Conservation (phyloP, 2,888 invertebrate species). For the Lasioglossum lativentre region DNA sequence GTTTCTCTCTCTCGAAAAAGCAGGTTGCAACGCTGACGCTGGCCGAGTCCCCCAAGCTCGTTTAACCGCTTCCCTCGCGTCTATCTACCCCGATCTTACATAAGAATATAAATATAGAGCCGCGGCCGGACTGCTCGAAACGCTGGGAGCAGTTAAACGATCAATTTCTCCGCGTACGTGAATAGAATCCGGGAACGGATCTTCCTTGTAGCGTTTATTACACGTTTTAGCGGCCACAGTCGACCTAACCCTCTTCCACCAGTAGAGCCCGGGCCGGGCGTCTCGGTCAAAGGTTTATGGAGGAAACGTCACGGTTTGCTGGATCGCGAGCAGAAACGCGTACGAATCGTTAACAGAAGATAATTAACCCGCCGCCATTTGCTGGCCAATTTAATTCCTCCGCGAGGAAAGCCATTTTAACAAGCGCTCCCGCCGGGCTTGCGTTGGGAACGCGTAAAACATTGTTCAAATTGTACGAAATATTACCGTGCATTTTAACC, state of each 20-base stretch:
- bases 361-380: constrained; percentile 4
- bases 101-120: constrained; percentile 78
- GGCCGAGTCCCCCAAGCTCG: constrained; percentile 42
- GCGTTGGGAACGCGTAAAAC: not conserved
- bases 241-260: not conserved
- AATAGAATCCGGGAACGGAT: constrained; percentile 46
- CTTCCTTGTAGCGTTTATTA: constrained; percentile 47
- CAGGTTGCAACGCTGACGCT: constrained; percentile 75
- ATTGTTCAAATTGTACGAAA: not conserved
- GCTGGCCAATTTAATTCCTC: constrained; percentile 1
- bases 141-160: constrained; percentile 75
- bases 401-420: not conserved
- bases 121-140: constrained; percentile 76
- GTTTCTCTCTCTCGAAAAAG: constrained; percentile 63
- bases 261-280: not conserved
- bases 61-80: constrained; percentile 76
- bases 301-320: not conserved
- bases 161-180: constrained; percentile 67
- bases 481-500: too few relatives aligned
- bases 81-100: constrained; percentile 80
- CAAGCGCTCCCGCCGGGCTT: not conserved
- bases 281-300: constrained; percentile 6
- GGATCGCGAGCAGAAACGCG: not conserved
- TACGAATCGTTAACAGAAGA: not conserved
- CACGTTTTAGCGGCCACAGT: constrained; percentile 10